Base-by-base conservation (phyloP, 2,888 invertebrate genomes). In the Eulithis prunata region DNA sequence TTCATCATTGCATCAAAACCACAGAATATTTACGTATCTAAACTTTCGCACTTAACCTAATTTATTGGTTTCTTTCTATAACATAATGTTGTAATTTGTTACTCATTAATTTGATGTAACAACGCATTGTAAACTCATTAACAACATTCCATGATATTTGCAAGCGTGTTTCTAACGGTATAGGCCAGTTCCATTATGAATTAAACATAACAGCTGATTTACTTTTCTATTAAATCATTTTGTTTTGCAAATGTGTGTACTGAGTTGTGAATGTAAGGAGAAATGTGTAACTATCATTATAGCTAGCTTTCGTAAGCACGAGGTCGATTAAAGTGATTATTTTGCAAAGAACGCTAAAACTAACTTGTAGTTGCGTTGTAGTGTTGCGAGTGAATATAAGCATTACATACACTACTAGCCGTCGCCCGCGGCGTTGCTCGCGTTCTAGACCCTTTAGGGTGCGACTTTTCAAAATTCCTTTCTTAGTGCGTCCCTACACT, bases 61-160 rank as follows among this genome's bases (percentile, higher is more conserved):
- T 21, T 2, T 32, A 32, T 32, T 32, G 32, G 32, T 32, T 32
- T 32, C 2, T 32, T 32, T 32, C 32, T 32, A 32, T 32, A 32
- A 32, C 32, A 4, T 32, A 32, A 32, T 5, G 6, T 32, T 41
- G 8, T 41, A 21, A 14, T 47, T 47, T 2, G 14, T 47, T 46
- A 6, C 54, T 47, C 38, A 54, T 64, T 32, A 47, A 43, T 47
- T 53, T 64, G 8, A 58, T 64, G 57, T 52, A 59, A 62, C 58
- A 66, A 68, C 59, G 61, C 58, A 71, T 64, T 67, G 64, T 38
- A 13, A 36, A 54, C 53, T 11, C 57, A 53, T 62, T 65, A 68
- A 52, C 58, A 62, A 43, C 66, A 41, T 41, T 41, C 65, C 45
- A 57, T 57, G 54, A 62, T 56, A 69, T 71, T 69, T 62, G 69